Conservation (phyloP, 2,113 vertebrate genomes). For the Suricata suricatta region DNA sequence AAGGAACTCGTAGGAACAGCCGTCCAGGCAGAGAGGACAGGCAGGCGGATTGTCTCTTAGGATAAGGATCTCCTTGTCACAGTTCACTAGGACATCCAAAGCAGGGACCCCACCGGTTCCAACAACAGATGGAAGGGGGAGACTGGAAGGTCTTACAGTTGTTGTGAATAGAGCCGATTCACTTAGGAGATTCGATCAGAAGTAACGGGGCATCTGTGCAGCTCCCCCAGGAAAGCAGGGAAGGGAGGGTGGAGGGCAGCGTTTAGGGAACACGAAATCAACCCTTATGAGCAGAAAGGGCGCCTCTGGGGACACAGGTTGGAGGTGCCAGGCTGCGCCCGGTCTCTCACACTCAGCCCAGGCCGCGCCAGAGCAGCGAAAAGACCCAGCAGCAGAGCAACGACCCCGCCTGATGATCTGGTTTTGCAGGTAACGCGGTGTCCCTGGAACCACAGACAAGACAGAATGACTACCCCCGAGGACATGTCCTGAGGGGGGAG, state of each 20-base stretch:
- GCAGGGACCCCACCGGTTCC: neutral
- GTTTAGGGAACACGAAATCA: neutral
- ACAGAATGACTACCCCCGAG: neutral
- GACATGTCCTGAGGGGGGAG: too few species aligned
- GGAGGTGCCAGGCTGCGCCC: accelerated
- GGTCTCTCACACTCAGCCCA: neutral
- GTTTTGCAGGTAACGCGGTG: neutral
- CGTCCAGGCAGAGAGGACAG: neutral
- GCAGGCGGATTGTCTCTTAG: neutral
- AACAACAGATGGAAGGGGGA: neutral
- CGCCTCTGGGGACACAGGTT: neutral
- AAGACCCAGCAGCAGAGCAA: accelerated
- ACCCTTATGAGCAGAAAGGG: accelerated
- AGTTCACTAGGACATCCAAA: neutral
- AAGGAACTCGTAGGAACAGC: neutral
- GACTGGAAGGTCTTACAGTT: neutral
- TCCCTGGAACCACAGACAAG: neutral
- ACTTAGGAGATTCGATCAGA: neutral
- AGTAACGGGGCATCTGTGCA: accelerated
- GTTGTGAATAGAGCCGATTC: neutral
- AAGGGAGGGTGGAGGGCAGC: too few species aligned
- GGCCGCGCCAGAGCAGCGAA: neutral
- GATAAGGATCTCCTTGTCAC: neutral
- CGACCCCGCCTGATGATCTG: neutral
- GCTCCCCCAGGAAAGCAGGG: neutral